Evolutionary conservation across 2,113 vertebrate genomes (phyloP).

Genomic region (Octodon degus): DNA sequence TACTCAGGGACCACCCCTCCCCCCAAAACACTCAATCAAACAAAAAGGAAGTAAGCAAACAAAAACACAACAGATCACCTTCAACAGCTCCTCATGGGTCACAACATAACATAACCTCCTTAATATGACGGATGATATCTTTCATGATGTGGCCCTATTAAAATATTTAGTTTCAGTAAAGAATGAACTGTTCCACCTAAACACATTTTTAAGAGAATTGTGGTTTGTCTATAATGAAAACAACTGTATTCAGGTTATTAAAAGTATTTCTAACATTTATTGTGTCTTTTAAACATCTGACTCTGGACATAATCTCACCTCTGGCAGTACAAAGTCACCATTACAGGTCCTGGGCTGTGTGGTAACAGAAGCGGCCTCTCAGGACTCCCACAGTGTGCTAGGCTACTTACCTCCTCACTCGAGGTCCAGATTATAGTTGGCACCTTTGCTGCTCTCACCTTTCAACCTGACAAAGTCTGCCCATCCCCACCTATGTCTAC

Average conservation of each 20-base stretch:
- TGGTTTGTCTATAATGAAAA: not conserved
- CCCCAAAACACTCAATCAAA: not conserved
- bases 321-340: not conserved
- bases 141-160: not conserved
- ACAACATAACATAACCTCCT: not conserved
- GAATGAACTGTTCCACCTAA: not conserved
- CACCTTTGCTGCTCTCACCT: too few relatives aligned
- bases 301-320: not conserved
- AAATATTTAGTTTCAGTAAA: not conserved
- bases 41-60: not conserved
- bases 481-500: fast-evolving
- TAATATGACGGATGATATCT: too few relatives aligned
- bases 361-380: not conserved
- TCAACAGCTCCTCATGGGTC: not conserved
- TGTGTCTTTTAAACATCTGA: not conserved
- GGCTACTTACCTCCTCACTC: not conserved
- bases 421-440: not conserved
- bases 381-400: not conserved
- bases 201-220: not conserved
- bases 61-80: not conserved
- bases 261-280: slow-evolving; percentile 2
- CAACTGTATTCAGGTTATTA: not conserved
- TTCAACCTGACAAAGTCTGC: not conserved
- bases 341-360: not conserved
- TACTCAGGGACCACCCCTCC: not conserved